Evolutionary conservation across 2,113 vertebrate genomes (phyloP), one percentile per base, ranked within the genome.

Genomic region (Clarias macrocephalus): DNA sequence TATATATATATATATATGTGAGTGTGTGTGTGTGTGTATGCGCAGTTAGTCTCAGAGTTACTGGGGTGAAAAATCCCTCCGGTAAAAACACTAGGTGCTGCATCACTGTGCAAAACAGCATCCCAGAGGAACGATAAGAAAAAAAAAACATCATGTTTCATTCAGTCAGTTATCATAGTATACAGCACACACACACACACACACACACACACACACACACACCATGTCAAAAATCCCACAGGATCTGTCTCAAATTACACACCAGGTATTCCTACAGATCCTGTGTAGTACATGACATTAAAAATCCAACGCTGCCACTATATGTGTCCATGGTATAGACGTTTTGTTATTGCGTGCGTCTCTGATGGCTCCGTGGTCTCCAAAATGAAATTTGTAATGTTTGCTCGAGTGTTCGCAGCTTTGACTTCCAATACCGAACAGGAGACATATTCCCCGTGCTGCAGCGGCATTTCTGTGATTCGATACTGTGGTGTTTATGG

Each of bases 41-140:
- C 18, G 30, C 81, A 68, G 62, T 83, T 68, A 83, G 60, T 83
- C 81, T 68, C 62, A 68, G 48, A 86, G 85, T 57, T 79, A 66
- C n/a, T 80, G 76, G 85, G 63, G 66, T 82, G 68, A 73, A 82
- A 56, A 87, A 82, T 28, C 66, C 79, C 79, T 82, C 63, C 2
- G 76, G 79, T 87, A 75, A 82, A 86, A 75, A 63, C 66, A 87
- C 33, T 48, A 18, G 33, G n/a, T 66, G 42, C n/a, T 66, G 75
- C 83, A 72, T 84, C 83, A 84, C 33, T 76, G 83, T 48, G 33
- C 30, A 65, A 85, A 77, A 76, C 57, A 63, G 72, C 2, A 25
- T 63, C 84, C 73, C 25, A 63, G 84, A 52, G 72, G 73, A 65
- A 28, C 59, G 25, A 60, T 30, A 5, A 63, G 59, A 30, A 33